Evolutionary conservation across 2,888 invertebrate genomes (phyloP), one percentile per base, ranked within the genome.

Genomic region (Pegoplata infirma): DNA sequence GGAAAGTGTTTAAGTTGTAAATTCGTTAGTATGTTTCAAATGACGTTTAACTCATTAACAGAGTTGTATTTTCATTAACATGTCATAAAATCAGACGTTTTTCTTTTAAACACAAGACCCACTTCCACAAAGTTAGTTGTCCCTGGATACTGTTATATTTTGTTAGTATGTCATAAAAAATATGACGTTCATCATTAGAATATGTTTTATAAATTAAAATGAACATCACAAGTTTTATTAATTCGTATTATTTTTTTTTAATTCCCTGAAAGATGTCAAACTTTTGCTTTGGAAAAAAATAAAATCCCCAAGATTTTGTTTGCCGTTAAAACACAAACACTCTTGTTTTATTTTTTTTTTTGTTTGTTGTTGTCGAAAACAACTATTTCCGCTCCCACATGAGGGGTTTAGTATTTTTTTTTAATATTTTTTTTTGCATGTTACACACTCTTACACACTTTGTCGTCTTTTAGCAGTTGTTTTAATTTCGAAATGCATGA

Each of bases 321-420:
- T 19, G 3, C n/a, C 23, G 21, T 51, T 51, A 51, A 51, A 51
- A 67, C 53, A 16, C 5, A 16, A 46, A 55, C 23, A 16, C 12
- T 46, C 17, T 59, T n/a, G n/a, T n/a, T n/a, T n/a, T n/a, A n/a
- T n/a, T n/a, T n/a, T n/a, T n/a, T n/a, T n/a, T n/a, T n/a, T n/a
- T n/a, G n/a, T n/a, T n/a, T n/a, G n/a, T n/a, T n/a, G n/a, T 19
- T n/a, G 44, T 8, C 12, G 14, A 12, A 47, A 47, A 47, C 1
- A 55, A 56, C 6, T 56, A 67, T 67, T 67, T 67, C 46, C 56
- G 47, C 47, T 56, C 56, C 61, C 28, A 25, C 28, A 46, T 25
- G 28, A 21, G 44, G 28, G 10, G 28, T 5, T 19, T 49, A 28
- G 47, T 23, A 21, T 53, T 10, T 14, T 12, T 3, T 7, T 17